Evolutionary conservation across 2,888 invertebrate genomes (phyloP), one percentile per base, ranked within the genome.

Genomic region (Orthosia incerta): DNA sequence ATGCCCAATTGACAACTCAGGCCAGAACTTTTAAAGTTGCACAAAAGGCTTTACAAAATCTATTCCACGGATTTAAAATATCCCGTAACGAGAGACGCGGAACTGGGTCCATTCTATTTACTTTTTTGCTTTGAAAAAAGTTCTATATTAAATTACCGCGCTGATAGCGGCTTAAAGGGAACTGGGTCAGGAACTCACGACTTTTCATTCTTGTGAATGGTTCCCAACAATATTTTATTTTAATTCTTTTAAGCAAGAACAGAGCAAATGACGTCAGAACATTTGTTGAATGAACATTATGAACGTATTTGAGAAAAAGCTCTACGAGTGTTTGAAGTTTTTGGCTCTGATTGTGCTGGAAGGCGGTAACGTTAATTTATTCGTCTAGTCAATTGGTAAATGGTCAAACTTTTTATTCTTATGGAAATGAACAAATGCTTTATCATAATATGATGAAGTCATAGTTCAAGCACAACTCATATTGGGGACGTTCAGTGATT

Each of bases 71-170:
- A 71, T 76, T 74, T 71, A 67, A 75, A 76, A 69, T 74, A 68
- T 70, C 60, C 70, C 69, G 59, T 59, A 73, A 73, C 65, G 68
- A 85, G 76, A 67, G 50, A 60, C 53, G 68, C 39, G 53, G 65
- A 71, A 69, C 76, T 75, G 64, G 51, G 65, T 72, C 79, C 70
- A 77, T 80, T 76, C 72, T 84, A 72, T 76, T 74, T 85, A 71
- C 70, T 77, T 74, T 77, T 77, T 76, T 71, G 23, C 56, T 69
- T 74, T 83, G 56, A 72, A 83, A 83, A 84, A 84, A 76, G 63
- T 85, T 84, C 60, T 70, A 51, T 68, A 84, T 82, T 80, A 80
- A 83, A 85, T 84, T 85, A 85, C 80, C 62, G 71, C 80, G 73
- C 66, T 80, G 77, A 84, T 77, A 83, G 71, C 77, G 71, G 80